phyloP scores from a whole-genome alignment of 2,888 invertebrate species.

The Nymphalis urticae region DNA sequence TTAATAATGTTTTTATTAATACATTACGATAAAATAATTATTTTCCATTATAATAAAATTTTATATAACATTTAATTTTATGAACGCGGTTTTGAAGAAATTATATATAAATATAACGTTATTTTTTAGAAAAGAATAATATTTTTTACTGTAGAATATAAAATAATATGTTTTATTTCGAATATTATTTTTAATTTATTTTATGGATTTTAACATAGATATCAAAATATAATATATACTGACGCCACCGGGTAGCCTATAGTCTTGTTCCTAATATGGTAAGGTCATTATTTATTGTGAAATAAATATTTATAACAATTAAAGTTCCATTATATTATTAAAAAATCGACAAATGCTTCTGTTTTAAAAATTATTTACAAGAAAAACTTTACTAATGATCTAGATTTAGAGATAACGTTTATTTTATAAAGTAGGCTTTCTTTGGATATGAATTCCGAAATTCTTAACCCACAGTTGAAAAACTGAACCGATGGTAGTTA shows the following conservation, averaged over 20 bases:
- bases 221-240: slow-evolving; percentile 10
- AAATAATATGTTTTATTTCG: slow-evolving; percentile 10
- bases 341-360: background rate
- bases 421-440: too few relatives aligned
- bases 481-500: too few relatives aligned
- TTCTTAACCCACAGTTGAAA: too few relatives aligned
- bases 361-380: background rate
- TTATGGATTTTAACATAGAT: slow-evolving; percentile 2
- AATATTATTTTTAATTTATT: slow-evolving; percentile 1
- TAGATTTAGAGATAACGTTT: too few relatives aligned
- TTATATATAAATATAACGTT: background rate
- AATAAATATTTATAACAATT: slow-evolving; percentile 2
- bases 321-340: background rate
- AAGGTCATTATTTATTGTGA: background rate
- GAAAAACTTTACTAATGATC: too few relatives aligned
- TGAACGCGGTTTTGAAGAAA: background rate
- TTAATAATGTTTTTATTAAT: too few relatives aligned
- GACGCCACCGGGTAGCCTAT: background rate
- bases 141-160: slow-evolving; percentile 6
- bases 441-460: too few relatives aligned
- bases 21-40: too few relatives aligned
- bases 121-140: background rate
- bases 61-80: too few relatives aligned
- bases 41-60: too few relatives aligned
- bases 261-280: slow-evolving; percentile 1